Conservation (phyloP, 2,113 vertebrate genomes). For the Neoarius graeffei region DNA sequence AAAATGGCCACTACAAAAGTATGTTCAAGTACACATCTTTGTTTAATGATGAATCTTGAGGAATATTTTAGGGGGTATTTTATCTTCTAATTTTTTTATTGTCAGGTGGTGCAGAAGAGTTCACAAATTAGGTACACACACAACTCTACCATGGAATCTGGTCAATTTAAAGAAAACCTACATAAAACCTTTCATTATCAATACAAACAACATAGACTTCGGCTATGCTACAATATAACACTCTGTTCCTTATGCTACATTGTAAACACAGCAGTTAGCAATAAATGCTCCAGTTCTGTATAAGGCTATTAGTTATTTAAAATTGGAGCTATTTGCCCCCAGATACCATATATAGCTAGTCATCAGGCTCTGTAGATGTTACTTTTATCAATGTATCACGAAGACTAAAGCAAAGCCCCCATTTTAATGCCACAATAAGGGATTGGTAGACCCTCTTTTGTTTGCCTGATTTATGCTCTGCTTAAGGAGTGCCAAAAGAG, state of each 20-base stretch:
- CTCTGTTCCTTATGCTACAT: conserved; percentile 36
- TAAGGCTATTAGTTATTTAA: conserved; percentile 39
- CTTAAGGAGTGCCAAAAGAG: neutral
- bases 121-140: conserved; percentile 56
- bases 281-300: conserved; percentile 32
- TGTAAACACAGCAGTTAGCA: conserved; percentile 43
- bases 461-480: conserved; percentile 2
- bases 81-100: conserved; percentile 43
- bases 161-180: conserved; percentile 45
- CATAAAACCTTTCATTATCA: conserved; percentile 33
- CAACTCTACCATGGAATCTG: conserved; percentile 41
- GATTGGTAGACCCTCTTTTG: conserved; percentile 6
- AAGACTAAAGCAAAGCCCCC: conserved; percentile 19
- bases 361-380: conserved; percentile 27
- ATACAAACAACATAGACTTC: conserved; percentile 30
- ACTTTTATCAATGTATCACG: conserved; percentile 23
- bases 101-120: conserved; percentile 54
- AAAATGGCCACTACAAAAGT: conserved; percentile 16
- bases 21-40: conserved; percentile 13
- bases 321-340: conserved; percentile 18
- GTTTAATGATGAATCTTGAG: conserved; percentile 23
- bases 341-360: conserved; percentile 28
- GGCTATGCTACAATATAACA: conserved; percentile 46
- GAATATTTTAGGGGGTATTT: conserved; percentile 23
- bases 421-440: conserved; percentile 37